Base-by-base conservation (phyloP, 2,113 vertebrate species). In the Athene cunicularia region DNA sequence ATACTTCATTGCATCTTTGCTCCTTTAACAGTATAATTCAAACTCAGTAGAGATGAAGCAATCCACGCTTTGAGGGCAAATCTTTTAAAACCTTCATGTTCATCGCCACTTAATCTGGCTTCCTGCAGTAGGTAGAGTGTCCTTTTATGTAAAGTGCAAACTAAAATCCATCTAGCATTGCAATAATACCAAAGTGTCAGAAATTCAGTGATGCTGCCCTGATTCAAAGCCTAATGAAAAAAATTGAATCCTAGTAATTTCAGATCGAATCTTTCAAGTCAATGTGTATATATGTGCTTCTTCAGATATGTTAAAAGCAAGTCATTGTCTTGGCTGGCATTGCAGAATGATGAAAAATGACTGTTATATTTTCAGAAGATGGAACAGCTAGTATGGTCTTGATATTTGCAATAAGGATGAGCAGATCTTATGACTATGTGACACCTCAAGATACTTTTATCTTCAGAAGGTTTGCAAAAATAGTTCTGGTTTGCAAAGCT, bases 401-500 rank as follows among this genome's bases (percentile, higher is more conserved):
- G 20, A 53, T 62, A 47, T 73, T 76, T 88, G 85, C 79, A 70
- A 50, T 56, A 77, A 67, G 73, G 60, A 41, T 86, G 67, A 93
- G 58, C 74, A 86, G 49, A 86, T 93, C 71, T 64, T 80, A 33
- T 68, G 90, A 76, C 77, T 93, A 11, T 41, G 58, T 80, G 70
- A 30, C 37, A 56, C 86, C 71, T 97, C 82, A 74, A 55, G 63
- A 66, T 50, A n/a, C 71, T 90, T 93, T 90, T 66, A 37, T 87
- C 67, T 97, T 95, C 85, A 88, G 63, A 76, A 64, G 53, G 21
- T 59, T 39, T 53, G n/a, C 63, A 93, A 92, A 95, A 80, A 66
- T 82, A 94, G 39, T 82, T 75, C 39, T 85, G 66, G 12, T 79
- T 91, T 60, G 21, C 32, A 75, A 85, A 81, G 37, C 23, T 79